Percentiles rank a stretch among this genome's conserved stretches.
Evolutionary conservation across 2,797 vertebrate genomes (phyloP).

Genomic region (Xiphophorus birchmanni): DNA sequence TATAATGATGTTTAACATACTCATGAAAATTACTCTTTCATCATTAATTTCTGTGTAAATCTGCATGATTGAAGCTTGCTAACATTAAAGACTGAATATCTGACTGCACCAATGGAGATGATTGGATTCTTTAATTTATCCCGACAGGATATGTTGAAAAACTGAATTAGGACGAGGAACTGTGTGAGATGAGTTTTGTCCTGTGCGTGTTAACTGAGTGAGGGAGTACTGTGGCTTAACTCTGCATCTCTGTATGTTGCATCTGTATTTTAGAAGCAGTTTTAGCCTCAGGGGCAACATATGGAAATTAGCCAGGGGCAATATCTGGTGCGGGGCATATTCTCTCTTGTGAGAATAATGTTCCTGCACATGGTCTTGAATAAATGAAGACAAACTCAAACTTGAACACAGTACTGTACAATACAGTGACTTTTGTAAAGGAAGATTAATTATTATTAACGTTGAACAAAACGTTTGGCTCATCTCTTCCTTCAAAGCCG

Average conservation of each 20-base stretch:
- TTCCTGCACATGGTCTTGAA: neutral
- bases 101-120: neutral
- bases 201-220: neutral
- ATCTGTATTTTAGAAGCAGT: neutral
- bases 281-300: neutral
- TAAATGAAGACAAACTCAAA: conserved; percentile 1
- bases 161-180: neutral
- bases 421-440: neutral
- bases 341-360: conserved; percentile 3
- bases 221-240: neutral
- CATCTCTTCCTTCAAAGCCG: too few species aligned
- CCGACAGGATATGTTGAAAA: neutral
- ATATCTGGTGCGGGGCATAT: neutral
- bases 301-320: conserved; percentile 6
- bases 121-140: neutral
- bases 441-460: too few species aligned
- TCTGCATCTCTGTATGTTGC: neutral
- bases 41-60: neutral
- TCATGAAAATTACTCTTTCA: neutral
- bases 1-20: neutral
- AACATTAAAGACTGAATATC: neutral
- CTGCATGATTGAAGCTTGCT: neutral
- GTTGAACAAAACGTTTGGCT: too few species aligned
- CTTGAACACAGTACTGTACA: neutral
- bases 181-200: neutral